Evolutionary conservation across 2,113 vertebrate species (phyloP).

Genomic region (Phycodurus eques): DNA sequence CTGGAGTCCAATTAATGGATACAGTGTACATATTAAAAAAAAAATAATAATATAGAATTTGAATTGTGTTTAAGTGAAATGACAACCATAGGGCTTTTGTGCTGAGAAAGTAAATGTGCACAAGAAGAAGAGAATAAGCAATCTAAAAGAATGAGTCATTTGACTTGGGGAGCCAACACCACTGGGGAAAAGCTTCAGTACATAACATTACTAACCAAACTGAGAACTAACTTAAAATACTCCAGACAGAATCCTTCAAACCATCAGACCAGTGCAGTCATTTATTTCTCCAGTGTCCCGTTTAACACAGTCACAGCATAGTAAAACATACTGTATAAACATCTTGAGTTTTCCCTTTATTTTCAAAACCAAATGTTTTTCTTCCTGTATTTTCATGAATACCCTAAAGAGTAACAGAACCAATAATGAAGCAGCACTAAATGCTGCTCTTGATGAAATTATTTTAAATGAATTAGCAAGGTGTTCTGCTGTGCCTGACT

Average conservation of each 20-base stretch:
- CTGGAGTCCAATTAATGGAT: neutral
- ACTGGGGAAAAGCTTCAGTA: slow-evolving; percentile 64
- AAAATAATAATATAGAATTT: neutral
- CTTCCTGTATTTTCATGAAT: slow-evolving; percentile 66
- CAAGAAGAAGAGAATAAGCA: slow-evolving; percentile 22
- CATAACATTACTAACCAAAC: slow-evolving; percentile 71
- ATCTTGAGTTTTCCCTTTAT: slow-evolving; percentile 69
- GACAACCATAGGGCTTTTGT: slow-evolving; percentile 10
- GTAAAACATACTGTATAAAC: slow-evolving; percentile 66
- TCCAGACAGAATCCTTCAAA: slow-evolving; percentile 70
- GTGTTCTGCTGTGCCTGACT: slow-evolving; percentile 36
- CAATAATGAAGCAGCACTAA: slow-evolving; percentile 55
- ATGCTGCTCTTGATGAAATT: slow-evolving; percentile 55
- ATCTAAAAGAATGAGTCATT: slow-evolving; percentile 39
- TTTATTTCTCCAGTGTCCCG: slow-evolving; percentile 69
- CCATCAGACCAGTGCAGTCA: slow-evolving; percentile 65
- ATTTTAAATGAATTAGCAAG: slow-evolving; percentile 53
- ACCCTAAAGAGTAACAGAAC: slow-evolving; percentile 41
- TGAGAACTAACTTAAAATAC: slow-evolving; percentile 64
- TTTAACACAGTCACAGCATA: slow-evolving; percentile 60
- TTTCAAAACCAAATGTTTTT: slow-evolving; percentile 74
- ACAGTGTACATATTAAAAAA: neutral
- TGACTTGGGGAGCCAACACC: slow-evolving; percentile 53
- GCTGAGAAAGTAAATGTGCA: slow-evolving; percentile 13
- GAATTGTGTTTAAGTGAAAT: slow-evolving; percentile 2